Conservation (phyloP, 2,113 vertebrate species). For the Anhinga rufa region DNA sequence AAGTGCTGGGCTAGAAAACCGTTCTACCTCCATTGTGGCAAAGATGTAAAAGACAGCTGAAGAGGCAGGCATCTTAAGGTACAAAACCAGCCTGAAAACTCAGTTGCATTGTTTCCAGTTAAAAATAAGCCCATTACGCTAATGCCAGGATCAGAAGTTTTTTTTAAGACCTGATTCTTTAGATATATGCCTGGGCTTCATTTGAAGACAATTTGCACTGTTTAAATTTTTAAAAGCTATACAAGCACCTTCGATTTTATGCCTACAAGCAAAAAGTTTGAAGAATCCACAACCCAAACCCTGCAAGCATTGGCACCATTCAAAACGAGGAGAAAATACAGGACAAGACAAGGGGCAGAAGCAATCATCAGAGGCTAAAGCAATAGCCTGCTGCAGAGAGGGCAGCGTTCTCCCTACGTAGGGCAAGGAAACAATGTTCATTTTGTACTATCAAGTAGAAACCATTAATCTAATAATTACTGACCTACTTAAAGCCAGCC, state of each 20-base stretch:
- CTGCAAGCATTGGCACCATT: neutral
- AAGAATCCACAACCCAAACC: neutral
- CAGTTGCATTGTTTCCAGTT: neutral
- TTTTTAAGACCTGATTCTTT: neutral
- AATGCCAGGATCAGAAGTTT: neutral
- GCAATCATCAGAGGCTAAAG: neutral
- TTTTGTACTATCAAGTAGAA: neutral
- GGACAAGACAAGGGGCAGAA: neutral
- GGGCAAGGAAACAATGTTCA: neutral
- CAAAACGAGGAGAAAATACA: neutral
- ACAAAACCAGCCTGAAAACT: neutral
- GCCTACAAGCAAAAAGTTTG: neutral
- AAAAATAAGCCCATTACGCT: neutral
- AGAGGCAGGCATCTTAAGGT: neutral
- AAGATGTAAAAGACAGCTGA: neutral
- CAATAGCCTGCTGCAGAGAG: neutral
- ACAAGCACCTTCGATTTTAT: neutral
- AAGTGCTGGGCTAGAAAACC: neutral
- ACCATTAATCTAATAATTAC: neutral
- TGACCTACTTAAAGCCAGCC: slow-evolving; percentile 20
- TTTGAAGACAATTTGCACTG: neutral
- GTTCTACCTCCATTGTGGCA: neutral
- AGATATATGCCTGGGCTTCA: neutral
- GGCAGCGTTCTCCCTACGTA: neutral
- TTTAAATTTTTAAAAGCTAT: neutral